Evolutionary conservation across 2,113 vertebrate genomes (phyloP).

Genomic region (Podarcis muralis): DNA sequence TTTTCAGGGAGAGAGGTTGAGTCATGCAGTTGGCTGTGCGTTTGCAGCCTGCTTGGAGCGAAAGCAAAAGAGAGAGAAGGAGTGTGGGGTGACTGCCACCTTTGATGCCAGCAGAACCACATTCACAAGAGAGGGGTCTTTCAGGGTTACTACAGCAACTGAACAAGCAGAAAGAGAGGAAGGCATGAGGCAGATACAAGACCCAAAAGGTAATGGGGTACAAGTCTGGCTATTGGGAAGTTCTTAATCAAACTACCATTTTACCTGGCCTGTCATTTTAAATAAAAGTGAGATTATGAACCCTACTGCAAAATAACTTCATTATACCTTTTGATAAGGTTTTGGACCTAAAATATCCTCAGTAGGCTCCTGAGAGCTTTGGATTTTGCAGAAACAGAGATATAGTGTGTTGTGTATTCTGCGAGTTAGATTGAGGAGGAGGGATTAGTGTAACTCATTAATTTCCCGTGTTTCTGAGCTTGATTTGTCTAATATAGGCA

Average conservation of each 20-base stretch:
- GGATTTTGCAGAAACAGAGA: not conserved
- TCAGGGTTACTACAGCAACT: constrained; percentile 95
- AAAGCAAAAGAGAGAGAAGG: constrained; percentile 98
- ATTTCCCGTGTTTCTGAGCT: not conserved
- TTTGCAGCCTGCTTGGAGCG: constrained; percentile 97
- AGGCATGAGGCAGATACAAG: constrained; percentile 94
- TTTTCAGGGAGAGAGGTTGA: constrained; percentile 92
- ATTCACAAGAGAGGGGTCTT: constrained; percentile 97
- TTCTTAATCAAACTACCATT: not conserved
- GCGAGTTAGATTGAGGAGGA: not conserved
- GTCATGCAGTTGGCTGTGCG: constrained; percentile 96
- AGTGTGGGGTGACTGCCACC: constrained; percentile 97
- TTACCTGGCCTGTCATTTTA: not conserved
- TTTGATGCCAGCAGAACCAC: constrained; percentile 98
- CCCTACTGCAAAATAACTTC: not conserved
- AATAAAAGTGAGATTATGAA: not conserved
- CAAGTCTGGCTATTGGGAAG: not conserved
- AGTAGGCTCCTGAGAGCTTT: not conserved
- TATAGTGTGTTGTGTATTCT: not conserved
- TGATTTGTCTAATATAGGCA: not conserved
- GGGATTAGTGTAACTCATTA: not conserved
- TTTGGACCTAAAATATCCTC: not conserved
- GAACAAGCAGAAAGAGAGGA: constrained; percentile 97
- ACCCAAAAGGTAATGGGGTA: constrained; percentile 84
- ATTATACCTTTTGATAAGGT: not conserved